Conservation (phyloP, 2,797 vertebrate genomes). For the Esox lucius region DNA sequence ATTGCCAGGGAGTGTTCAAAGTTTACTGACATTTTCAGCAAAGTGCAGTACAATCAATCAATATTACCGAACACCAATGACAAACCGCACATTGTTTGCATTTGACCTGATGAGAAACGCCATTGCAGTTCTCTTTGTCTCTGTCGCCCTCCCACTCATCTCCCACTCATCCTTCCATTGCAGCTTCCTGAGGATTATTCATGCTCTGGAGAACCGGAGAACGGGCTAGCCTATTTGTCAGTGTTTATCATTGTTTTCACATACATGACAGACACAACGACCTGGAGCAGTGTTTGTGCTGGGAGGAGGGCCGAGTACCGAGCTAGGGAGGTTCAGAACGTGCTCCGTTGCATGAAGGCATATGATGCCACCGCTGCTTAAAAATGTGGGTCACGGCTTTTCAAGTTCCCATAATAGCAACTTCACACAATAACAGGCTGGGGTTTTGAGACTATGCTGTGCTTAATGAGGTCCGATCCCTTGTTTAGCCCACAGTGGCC, state of each 20-base stretch:
- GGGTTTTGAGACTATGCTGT: not conserved
- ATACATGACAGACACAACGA: conserved; percentile 16
- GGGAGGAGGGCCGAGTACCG: not conserved
- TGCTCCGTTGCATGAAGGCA: conserved; percentile 10
- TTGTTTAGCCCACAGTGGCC: conserved; percentile 65
- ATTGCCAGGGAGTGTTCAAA: not conserved
- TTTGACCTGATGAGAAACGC: not conserved
- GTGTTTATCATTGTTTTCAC: conserved; percentile 24
- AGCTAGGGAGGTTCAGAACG: not conserved
- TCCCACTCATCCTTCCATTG: not conserved
- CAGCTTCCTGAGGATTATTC: conserved; percentile 26
- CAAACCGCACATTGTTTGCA: not conserved
- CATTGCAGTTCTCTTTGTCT: not conserved
- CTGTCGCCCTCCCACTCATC: not conserved
- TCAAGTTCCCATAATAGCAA: not conserved
- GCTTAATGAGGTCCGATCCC: conserved; percentile 60
- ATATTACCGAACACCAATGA: not conserved
- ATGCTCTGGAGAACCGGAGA: conserved; percentile 24
- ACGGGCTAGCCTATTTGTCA: conserved; percentile 18
- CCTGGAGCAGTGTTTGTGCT: conserved; percentile 13
- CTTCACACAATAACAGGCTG: not conserved
- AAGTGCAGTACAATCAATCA: not conserved
- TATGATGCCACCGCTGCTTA: not conserved
- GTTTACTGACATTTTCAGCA: not conserved
- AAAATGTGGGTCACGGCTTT: conserved; percentile 3